A percentile compares a stretch with the other conserved stretches of the same genome.
phyloP scores from a whole-genome alignment of 2,797 vertebrate genomes.

The Myripristis jacobus region DNA sequence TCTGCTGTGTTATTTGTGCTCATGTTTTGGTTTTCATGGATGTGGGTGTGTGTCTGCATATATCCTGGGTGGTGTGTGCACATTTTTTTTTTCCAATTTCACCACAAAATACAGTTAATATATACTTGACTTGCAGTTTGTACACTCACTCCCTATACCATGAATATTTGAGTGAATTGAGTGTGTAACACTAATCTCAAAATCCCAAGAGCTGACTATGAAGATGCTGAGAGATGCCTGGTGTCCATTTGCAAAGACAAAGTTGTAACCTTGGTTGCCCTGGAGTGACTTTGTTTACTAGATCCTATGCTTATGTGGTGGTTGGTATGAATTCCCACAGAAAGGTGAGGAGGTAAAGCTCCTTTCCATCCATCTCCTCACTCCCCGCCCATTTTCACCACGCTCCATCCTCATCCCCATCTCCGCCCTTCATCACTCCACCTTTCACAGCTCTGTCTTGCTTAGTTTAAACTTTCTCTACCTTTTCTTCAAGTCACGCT shows the following conservation, averaged over 20 bases:
- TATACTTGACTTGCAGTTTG: not conserved
- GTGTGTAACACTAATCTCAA: conserved; percentile 19
- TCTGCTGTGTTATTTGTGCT: conserved; percentile 2
- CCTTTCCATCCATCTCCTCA: conserved; percentile 49
- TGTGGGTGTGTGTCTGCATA: conserved; percentile 4
- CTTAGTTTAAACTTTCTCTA: conserved; percentile 64
- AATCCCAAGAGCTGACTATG: conserved; percentile 19
- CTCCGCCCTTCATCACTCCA: conserved; percentile 36
- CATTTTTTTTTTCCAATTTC: not conserved
- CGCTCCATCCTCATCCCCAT: conserved; percentile 59
- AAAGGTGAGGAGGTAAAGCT: conserved; percentile 36
- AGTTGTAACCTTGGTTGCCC: conserved; percentile 72
- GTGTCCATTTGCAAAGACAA: conserved; percentile 20
- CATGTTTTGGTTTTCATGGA: not conserved
- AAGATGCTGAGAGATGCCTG: no score
- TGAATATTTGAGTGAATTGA: not conserved
- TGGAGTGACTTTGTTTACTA: conserved; percentile 60
- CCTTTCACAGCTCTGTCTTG: conserved; percentile 59
- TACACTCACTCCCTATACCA: not conserved
- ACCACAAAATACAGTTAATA: conserved; percentile 5
- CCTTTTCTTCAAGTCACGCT: conserved; percentile 36
- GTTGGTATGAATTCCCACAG: conserved; percentile 52
- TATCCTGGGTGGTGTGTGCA: not conserved
- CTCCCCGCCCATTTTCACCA: conserved; percentile 39
- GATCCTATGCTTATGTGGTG: conserved; percentile 46